These are phyloP conservation scores for Timandra comae DNA, from an alignment of 2,888 invertebrate genomes.

Conservation along the genomic window DNA sequence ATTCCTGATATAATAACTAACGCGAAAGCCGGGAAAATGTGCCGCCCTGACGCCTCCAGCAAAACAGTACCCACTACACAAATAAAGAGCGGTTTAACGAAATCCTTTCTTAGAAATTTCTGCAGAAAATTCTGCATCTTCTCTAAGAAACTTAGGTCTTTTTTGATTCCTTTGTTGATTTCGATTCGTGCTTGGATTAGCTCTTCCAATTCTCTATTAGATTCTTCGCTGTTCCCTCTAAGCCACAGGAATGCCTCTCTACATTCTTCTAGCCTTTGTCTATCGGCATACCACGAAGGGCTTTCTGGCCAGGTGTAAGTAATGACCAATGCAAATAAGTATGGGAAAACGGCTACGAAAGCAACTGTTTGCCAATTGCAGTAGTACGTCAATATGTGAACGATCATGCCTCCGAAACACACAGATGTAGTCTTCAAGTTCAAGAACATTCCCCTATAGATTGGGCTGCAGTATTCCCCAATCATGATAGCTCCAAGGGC, in stretches of 20 bases:
- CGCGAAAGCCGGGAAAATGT: slow-evolving; percentile 34
- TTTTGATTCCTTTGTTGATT: neutral
- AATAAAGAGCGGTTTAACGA: slow-evolving; percentile 25
- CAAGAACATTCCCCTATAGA: slow-evolving; percentile 45
- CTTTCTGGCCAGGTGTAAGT: slow-evolving; percentile 75
- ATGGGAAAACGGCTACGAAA: slow-evolving; percentile 30
- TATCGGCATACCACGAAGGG: slow-evolving; percentile 75
- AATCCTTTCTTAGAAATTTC: slow-evolving; percentile 22
- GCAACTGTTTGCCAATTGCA: slow-evolving; percentile 40
- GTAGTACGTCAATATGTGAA: slow-evolving; percentile 35
- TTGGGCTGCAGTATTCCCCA: slow-evolving; percentile 49
- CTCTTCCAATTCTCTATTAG: slow-evolving; percentile 28
- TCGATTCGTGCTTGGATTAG: slow-evolving; percentile 28
- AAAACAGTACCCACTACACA: slow-evolving; percentile 22
- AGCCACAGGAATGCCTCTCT: slow-evolving; percentile 66
- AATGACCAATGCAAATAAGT: slow-evolving; percentile 29
- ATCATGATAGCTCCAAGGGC: slow-evolving; percentile 44
- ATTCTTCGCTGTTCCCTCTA: slow-evolving; percentile 45
- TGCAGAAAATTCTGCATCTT: slow-evolving; percentile 11
- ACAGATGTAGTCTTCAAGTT: slow-evolving; percentile 44
- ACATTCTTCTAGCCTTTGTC: slow-evolving; percentile 50
- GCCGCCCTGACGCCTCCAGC: slow-evolving; percentile 30
- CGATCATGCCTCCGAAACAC: slow-evolving; percentile 35
- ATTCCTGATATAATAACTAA: slow-evolving; percentile 30
- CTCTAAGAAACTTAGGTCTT: neutral